Base-by-base conservation (phyloP, 2,888 invertebrate genomes). In the Iphiclides podalirius region DNA sequence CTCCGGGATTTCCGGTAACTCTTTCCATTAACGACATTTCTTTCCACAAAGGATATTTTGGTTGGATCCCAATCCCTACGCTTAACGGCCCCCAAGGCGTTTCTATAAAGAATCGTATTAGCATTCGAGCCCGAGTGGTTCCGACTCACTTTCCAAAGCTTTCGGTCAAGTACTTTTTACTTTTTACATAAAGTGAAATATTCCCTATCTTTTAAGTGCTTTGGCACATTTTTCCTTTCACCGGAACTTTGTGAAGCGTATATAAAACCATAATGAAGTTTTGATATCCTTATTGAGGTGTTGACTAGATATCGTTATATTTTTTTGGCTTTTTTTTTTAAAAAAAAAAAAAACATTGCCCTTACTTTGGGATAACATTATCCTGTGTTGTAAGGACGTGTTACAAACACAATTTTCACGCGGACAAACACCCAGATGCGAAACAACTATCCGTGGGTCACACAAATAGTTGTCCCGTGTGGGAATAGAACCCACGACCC, bases 1-100 rank as follows among this genome's bases (percentile, higher is more conserved):
- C 12, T n/a, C 12, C 15, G 61, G 52, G 38, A 54, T 52, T 49
- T 48, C 53, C 52, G 35, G 47, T 47, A 53, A 58, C 63, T 80
- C 76, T 83, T 84, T 81, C 85, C 79, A 86, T 86, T 86, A 86
- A 71, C 75, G 66, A 72, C 65, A 68, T 63, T 15, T 31, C 63
- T 60, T 54, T 64, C n/a, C 70, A 78, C 81, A 83, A 82, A 83
- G 68, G 72, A 74, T 76, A 75, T 79, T 72, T 75, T 36, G 36
- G 67, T 68, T 72, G 65, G 63, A 34, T 64, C 68, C 69, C 78
- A 75, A 79, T 77, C 77, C 69, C 70, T 55, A 59, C 66, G 75
- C 70, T 70, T 74, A 72, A 71, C 67, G 66, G 66, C 66, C 52
- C 59, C 58, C 51, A 47, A 55, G 63, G 64, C 67, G 67, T 67